phyloP scores from a whole-genome alignment of 2,888 invertebrate genomes.

The Ennomos fuscantarius region DNA sequence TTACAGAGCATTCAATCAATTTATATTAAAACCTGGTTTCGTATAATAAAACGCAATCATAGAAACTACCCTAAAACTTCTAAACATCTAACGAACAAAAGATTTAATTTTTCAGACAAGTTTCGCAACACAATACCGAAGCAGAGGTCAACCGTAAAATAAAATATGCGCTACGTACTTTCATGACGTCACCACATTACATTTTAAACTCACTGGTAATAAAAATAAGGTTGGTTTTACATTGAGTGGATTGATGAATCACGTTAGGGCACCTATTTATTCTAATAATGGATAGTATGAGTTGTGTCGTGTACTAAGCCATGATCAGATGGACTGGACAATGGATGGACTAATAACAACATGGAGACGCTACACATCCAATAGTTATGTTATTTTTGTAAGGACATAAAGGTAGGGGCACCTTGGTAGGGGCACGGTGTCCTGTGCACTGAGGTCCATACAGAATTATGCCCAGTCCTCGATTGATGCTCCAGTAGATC shows the following conservation, averaged over 20 bases:
- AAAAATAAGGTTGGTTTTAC: conserved; percentile 25
- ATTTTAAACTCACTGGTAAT: conserved; percentile 22
- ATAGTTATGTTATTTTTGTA: too few relatives aligned
- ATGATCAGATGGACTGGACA: conserved; percentile 72
- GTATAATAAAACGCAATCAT: too few relatives aligned
- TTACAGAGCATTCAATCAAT: too few relatives aligned
- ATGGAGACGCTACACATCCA: conserved; percentile 36
- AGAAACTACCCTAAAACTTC: too few relatives aligned
- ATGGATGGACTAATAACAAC: conserved; percentile 45
- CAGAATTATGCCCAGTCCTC: too few relatives aligned
- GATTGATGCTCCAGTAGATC: too few relatives aligned
- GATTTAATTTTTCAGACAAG: conserved; percentile 35
- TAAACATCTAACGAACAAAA: conserved; percentile 5
- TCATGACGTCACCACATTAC: conserved; percentile 7
- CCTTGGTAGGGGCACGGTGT: too few relatives aligned
- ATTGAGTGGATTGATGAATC: conserved; percentile 25
- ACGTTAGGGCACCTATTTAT: conserved; percentile 40
- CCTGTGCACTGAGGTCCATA: too few relatives aligned
- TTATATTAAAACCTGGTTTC: too few relatives aligned
- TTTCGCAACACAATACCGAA: conserved; percentile 52
- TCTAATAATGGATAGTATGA: conserved; percentile 46
- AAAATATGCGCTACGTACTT: conserved; percentile 45
- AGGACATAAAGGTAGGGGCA: too few relatives aligned
- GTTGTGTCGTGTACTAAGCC: conserved; percentile 58
- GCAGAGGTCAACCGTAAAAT: conserved; percentile 55